Evolutionary conservation across 2,113 vertebrate genomes (phyloP), one percentile per base, ranked within the genome.

Genomic region (Mustela nigripes): DNA sequence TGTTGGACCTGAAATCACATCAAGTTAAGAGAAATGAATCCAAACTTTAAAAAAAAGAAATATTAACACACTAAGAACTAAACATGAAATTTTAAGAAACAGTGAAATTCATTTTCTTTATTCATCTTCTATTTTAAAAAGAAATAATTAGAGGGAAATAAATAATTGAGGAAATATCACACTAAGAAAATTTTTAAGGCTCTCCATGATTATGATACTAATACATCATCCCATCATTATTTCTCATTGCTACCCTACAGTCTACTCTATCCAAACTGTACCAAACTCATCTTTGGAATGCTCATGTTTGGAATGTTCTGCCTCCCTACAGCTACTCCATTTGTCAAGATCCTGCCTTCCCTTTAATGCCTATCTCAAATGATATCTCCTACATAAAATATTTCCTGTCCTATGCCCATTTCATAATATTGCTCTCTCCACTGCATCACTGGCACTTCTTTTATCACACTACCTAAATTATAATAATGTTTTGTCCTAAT

Each of bases 1-100:
- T 99, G 78, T 98, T 98, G 65, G 98, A 94, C 97, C 99, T 99
- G 98, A 96, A 98, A 98, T 39, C 4, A 67, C 10, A 98, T 83
- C 1, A 97, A 93, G 65, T 91, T 69, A 95, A 89, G 3, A 22
- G 14, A 89, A 98, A 97, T 82, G 11, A 96, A 90, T 79, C 11
- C 42, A 96, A 91, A 39, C 78, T 94, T 62, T 92, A 0, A n/a
- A 73, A 90, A 90, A 89, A 94, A 60, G 11, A 88, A 93, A 67
- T 2, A 73, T 67, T 71, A 11, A 81, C 28, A 88, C 2, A 86
- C 14, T 0, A 86, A 83, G 42, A 86, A 73, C 9, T 69, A 50
- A 94, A 53, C 9, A 53, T 82, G 24, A 95, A 71, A 63, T 58
- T 62, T 97, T 91, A 82, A 95, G 58, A 62, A 83, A 53, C 24